Conservation (phyloP, 2,888 invertebrate species). For the Tryphoninae sp. region DNA sequence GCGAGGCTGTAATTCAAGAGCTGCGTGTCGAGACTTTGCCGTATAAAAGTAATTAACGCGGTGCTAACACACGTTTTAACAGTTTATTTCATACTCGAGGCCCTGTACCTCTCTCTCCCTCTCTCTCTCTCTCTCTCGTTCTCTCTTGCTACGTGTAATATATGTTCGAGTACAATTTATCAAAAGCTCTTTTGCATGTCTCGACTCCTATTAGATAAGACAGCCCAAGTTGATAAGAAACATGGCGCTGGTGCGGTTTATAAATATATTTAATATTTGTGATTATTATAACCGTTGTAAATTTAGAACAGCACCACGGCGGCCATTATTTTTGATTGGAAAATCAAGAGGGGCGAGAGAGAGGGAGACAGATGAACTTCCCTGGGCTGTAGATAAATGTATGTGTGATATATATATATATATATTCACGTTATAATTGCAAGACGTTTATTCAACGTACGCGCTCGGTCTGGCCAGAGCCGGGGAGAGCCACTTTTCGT, state of each 20-base stretch:
- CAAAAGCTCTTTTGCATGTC: conserved; percentile 57
- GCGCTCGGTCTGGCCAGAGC: conserved; percentile 28
- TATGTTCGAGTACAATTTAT: conserved; percentile 52
- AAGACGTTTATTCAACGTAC: conserved; percentile 61
- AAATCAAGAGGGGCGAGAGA: conserved; percentile 40
- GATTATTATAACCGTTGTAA: conserved; percentile 42
- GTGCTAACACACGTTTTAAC: conserved; percentile 21
- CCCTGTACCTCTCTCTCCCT: neutral
- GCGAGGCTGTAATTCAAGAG: conserved; percentile 56
- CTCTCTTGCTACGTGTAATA: neutral
- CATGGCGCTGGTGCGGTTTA: conserved; percentile 28
- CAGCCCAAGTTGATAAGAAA: conserved; percentile 57
- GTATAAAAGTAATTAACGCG: conserved; percentile 55
- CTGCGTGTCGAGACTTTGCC: conserved; percentile 50
- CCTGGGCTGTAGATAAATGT: conserved; percentile 2
- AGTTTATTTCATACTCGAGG: conserved; percentile 29
- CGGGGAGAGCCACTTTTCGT: conserved; percentile 64
- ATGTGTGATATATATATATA: conserved; percentile 27
- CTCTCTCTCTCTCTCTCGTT: no score
- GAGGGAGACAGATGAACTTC: conserved; percentile 45
- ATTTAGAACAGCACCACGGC: conserved; percentile 39
- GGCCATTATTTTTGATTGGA: conserved; percentile 55
- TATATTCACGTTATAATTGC: conserved; percentile 59
- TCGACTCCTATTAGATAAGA: conserved; percentile 54
- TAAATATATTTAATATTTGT: conserved; percentile 33